Evolutionary conservation across 2,797 vertebrate species (phyloP).

Genomic region (Dryobates pubescens): DNA sequence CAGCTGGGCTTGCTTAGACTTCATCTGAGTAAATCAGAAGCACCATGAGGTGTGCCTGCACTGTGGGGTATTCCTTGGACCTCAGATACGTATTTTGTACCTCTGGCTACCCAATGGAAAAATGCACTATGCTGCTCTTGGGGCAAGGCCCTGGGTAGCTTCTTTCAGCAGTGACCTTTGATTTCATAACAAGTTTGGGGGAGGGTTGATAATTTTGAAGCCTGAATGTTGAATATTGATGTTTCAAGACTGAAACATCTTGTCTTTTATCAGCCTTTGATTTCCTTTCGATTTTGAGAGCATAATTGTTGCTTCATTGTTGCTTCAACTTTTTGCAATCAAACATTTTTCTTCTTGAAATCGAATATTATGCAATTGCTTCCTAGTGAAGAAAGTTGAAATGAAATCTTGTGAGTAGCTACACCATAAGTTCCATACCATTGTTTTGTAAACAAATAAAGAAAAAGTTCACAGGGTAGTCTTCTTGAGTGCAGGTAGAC

Average conservation of each 20-base stretch:
- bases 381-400: background rate
- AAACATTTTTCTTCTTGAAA: background rate
- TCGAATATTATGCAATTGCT: background rate
- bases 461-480: background rate
- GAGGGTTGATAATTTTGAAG: background rate
- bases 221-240: background rate
- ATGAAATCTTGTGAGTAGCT: background rate
- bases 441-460: background rate
- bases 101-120: background rate
- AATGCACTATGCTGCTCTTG: background rate
- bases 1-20: background rate
- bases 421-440: accelerated
- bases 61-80: background rate
- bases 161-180: background rate
- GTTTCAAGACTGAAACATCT: background rate
- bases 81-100: background rate
- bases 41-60: background rate
- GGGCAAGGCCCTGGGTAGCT: background rate
- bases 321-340: background rate
- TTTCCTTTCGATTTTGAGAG: background rate
- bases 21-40: background rate
- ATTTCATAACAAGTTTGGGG: background rate
- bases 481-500: background rate
- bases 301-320: background rate
- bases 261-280: background rate